A percentile compares a stretch with the other conserved stretches of the same genome.
These are phyloP conservation scores for Sesamia inferens DNA, from an alignment of 2,888 invertebrate genomes.

Conservation along the genomic window DNA sequence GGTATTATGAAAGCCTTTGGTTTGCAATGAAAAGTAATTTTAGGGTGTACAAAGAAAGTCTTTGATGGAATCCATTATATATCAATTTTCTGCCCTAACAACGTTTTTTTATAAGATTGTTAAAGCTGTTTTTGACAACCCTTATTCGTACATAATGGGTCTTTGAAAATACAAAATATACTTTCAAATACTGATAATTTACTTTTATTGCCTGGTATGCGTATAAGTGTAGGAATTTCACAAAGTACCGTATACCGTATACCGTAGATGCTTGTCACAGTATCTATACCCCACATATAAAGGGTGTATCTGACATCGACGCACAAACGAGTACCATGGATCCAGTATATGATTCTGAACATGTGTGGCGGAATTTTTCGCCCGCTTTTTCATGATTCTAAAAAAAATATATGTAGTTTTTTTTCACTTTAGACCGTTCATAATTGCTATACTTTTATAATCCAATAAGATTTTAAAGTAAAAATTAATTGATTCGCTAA, in stretches of 20 bases:
- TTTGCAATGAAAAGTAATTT: constrained; percentile 38
- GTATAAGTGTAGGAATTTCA: background rate
- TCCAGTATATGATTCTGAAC: too few relatives aligned
- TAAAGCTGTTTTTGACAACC: constrained; percentile 38
- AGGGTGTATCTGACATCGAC: too few relatives aligned
- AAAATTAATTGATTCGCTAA: too few relatives aligned
- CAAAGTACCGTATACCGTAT: background rate
- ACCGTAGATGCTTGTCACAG: background rate
- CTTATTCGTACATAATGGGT: constrained; percentile 41
- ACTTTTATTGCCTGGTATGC: constrained; percentile 16
- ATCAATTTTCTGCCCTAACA: constrained; percentile 49
- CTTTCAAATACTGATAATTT: constrained; percentile 31
- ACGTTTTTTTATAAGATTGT: constrained; percentile 39
- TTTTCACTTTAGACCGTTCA: too few relatives aligned
- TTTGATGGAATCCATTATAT: constrained; percentile 43
- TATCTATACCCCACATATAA: too few relatives aligned
- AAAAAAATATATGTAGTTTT: too few relatives aligned
- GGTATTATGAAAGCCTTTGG: constrained; percentile 2
- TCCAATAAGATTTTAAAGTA: too few relatives aligned
- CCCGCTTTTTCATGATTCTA: too few relatives aligned
- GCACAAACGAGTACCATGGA: too few relatives aligned
- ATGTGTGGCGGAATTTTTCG: too few relatives aligned
- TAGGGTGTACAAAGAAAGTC: constrained; percentile 15
- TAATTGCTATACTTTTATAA: too few relatives aligned
- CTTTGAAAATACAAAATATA: constrained; percentile 27